phyloP scores from a whole-genome alignment of 1,140 invertebrate genomes.

The Leptoteleia sp. region DNA sequence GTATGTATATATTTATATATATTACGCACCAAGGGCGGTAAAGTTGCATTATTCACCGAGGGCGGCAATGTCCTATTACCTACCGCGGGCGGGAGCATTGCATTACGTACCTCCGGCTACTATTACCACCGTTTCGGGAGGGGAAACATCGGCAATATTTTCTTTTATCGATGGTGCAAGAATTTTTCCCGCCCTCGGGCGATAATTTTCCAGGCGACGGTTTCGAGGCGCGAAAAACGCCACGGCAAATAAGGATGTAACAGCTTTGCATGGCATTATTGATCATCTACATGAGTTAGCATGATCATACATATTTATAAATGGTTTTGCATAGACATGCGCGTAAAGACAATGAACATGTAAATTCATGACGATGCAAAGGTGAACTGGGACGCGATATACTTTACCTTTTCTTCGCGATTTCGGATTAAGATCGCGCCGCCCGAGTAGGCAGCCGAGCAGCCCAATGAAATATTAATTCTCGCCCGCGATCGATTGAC shows the following conservation, averaged over 20 bases:
- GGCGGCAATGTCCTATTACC: too few species aligned
- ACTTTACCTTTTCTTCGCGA: constrained; percentile 20
- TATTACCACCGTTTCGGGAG: too few species aligned
- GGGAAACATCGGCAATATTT: too few species aligned
- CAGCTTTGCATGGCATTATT: constrained; percentile 60
- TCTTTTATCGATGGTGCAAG: too few species aligned
- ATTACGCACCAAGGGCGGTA: too few species aligned
- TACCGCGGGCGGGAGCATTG: too few species aligned
- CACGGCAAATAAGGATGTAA: constrained; percentile 54
- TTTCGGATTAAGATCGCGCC: constrained; percentile 31
- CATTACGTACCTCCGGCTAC: too few species aligned
- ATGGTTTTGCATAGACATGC: constrained; percentile 61
- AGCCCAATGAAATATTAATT: constrained; percentile 52
- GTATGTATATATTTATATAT: too few species aligned
- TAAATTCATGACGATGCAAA: constrained; percentile 60
- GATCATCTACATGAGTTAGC: constrained; percentile 58
- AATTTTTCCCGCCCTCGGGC: too few species aligned
- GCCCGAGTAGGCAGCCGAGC: constrained; percentile 28
- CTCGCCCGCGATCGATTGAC: constrained; percentile 48
- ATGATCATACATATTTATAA: constrained; percentile 63
- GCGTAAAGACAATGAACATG: constrained; percentile 57
- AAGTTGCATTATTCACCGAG: too few species aligned
- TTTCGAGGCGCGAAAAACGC: constrained; percentile 36
- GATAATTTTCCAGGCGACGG: constrained; percentile 38
- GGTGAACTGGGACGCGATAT: constrained; percentile 4